Conservation (phyloP, 2,113 vertebrate species). For the Ophthalmolycus amberensis region DNA sequence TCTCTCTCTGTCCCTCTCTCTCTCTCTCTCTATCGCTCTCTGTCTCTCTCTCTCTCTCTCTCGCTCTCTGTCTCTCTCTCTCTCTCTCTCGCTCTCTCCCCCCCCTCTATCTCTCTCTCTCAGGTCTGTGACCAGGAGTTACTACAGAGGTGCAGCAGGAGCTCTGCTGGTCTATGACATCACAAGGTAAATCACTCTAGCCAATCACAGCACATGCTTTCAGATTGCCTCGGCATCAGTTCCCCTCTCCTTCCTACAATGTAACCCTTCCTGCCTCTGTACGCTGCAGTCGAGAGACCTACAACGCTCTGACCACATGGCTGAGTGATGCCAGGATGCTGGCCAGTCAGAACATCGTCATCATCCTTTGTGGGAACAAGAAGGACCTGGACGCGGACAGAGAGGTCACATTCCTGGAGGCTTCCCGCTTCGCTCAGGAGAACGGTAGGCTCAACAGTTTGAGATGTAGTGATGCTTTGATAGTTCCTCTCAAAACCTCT, state of each 20-base stretch:
- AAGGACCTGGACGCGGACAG: constrained; percentile 92
- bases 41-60: too few species aligned
- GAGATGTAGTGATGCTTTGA: neutral
- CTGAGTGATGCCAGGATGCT: constrained; percentile 92
- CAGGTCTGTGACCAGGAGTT: constrained; percentile 94
- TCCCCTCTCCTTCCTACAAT: neutral
- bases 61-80: too few species aligned
- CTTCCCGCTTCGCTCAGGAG: constrained; percentile 93
- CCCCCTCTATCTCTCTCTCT: constrained; percentile 26
- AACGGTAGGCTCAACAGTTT: constrained; percentile 80
- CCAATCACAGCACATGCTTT: constrained; percentile 6
- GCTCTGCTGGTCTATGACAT: constrained; percentile 94
- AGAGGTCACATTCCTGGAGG: constrained; percentile 94
- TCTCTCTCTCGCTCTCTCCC: too few species aligned
- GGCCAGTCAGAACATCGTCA: constrained; percentile 94
- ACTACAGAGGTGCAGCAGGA: constrained; percentile 94
- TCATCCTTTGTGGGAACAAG: constrained; percentile 94
- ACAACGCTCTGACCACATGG: constrained; percentile 94
- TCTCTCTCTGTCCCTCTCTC: too few species aligned
- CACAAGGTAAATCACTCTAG: constrained; percentile 84
- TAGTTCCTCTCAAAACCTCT: neutral
- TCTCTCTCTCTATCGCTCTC: too few species aligned
- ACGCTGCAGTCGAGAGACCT: constrained; percentile 88
- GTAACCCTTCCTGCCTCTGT: neutral
- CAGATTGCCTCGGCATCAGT: neutral